These are phyloP conservation scores for Sycophaga agraensis DNA, from an alignment of 1,140 invertebrate genomes.

Conservation along the genomic window DNA sequence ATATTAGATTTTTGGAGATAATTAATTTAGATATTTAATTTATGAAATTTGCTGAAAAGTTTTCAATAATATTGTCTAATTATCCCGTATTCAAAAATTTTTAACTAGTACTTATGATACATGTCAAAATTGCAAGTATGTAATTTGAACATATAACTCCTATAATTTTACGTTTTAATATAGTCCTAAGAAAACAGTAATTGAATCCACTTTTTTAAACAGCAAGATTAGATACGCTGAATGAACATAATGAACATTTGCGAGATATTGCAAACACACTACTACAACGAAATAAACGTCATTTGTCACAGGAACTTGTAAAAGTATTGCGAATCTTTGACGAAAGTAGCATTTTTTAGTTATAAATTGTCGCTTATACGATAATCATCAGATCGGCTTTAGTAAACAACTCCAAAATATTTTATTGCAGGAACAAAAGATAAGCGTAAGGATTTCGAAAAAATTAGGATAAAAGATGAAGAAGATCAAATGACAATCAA, in stretches of 20 bases:
- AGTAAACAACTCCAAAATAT: neutral
- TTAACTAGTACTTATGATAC: no score
- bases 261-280: conserved; percentile 27
- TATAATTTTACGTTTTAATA: no score
- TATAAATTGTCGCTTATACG: neutral
- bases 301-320: conserved; percentile 31
- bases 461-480: conserved; percentile 39
- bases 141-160: no score
- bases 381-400: neutral
- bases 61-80: no score
- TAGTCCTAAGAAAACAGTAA: no score
- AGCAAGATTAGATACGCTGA: conserved; percentile 12
- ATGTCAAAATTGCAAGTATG: no score
- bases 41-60: no score
- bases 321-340: conserved; percentile 37
- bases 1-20: no score
- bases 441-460: conserved; percentile 36
- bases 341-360: conserved; percentile 33
- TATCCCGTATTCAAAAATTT: no score
- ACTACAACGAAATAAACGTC: conserved; percentile 35
- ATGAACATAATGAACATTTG: conserved; percentile 34
- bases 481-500: conserved; percentile 38
- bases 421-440: conserved; percentile 5
- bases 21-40: no score
- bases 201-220: neutral